These are phyloP conservation scores for Apostichopus leukothele DNA, from an alignment of 53 echinoderm and acorn worm genomes.

Conservation along the genomic window DNA sequence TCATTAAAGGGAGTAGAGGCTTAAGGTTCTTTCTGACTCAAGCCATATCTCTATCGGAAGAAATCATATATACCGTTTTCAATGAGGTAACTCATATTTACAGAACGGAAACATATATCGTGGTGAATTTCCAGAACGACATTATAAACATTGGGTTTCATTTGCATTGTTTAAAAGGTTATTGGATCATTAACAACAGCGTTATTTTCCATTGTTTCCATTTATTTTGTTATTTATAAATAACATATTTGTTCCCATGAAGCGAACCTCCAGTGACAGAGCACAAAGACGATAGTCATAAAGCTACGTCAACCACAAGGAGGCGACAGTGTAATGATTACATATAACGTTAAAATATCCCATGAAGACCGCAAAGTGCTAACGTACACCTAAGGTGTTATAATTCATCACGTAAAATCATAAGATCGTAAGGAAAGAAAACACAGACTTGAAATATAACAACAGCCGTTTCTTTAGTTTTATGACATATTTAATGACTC, in stretches of 20 bases:
- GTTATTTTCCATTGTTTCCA: too few species aligned
- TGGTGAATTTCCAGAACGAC: too few species aligned
- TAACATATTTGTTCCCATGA: neutral
- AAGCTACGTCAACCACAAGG: neutral
- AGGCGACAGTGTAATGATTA: slow-evolving; percentile 32
- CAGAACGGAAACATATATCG: too few species aligned
- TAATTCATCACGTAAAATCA: slow-evolving; percentile 5
- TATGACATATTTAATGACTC: slow-evolving; percentile 51
- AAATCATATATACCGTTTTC: too few species aligned
- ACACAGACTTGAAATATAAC: slow-evolving; percentile 41
- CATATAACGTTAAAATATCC: slow-evolving; percentile 16
- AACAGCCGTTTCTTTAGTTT: slow-evolving; percentile 48
- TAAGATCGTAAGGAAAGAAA: neutral
- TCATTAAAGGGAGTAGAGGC: too few species aligned
- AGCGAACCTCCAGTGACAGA: neutral
- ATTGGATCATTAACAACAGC: too few species aligned
- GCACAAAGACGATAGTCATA: slow-evolving; percentile 1
- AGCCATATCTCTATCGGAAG: too few species aligned
- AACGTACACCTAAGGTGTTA: slow-evolving; percentile 33
- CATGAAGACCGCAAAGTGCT: slow-evolving; percentile 32
- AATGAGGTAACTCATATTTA: too few species aligned
- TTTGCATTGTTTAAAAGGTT: too few species aligned
- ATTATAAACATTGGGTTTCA: too few species aligned
- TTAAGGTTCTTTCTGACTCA: too few species aligned
- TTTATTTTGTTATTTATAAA: neutral